Base-by-base conservation (phyloP, 2,113 vertebrate genomes). In the Corydoras sp. region DNA sequence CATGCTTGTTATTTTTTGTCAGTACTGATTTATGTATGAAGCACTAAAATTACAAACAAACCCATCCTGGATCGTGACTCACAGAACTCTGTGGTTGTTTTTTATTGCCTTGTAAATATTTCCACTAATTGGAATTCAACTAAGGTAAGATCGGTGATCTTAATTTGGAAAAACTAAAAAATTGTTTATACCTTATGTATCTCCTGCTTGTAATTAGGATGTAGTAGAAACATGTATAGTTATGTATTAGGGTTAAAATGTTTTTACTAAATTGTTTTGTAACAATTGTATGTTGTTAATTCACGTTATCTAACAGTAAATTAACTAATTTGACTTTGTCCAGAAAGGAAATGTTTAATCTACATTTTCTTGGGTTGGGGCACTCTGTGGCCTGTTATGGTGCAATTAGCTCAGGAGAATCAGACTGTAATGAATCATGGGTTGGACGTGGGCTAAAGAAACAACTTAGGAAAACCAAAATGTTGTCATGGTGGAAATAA, bases 11-110 rank as follows among this genome's bases (percentile, higher is more conserved):
- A 90, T 92, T 88, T 89, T 92, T 88, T 90, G 89, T 92, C 89
- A 78, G 85, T 88, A 85, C 86, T 88, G 91, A 93, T 92, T 85
- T 91, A 90, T 93, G 89, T 89, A 91, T 88, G 83, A 88, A 83
- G 86, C 90, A 84, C 83, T 86, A 87, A 86, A 91, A 90, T 88
- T 81, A 82, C 90, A 92, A 94, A 93, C 91, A 93, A 88, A 83
- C 85, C 87, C 86, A 88, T 89, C 85, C 82, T 88, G 80, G 85
- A 88, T 91, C 83, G 85, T 77, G 86, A 79, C 89, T 89, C 83
- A 81, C 85, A 83, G 65, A 75, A 79, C 59, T 79, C 84, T 87
- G 87, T 81, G 80, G 86, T 35, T 0, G 11, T 56, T 13, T 15
- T 8, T 76, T 14, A 70, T 76, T 66, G 58, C 75, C 83, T 71